phyloP scores from a whole-genome alignment of 2,888 invertebrate species.

The Atherix ibis region DNA sequence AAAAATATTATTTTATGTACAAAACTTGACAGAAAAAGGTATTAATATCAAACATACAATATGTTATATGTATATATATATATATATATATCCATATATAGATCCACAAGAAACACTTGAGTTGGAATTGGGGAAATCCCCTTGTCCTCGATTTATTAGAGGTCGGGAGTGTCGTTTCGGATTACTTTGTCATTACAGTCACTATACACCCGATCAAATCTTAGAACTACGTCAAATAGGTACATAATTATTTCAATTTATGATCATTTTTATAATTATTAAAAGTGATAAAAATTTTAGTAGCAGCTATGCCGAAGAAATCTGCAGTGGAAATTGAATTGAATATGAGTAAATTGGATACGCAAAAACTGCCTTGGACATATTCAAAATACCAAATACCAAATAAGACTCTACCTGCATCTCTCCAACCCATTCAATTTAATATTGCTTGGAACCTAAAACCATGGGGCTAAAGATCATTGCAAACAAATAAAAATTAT shows the following conservation, averaged over 20 bases:
- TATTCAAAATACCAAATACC: too few relatives aligned
- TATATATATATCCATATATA: conserved; percentile 3
- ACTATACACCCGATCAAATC: conserved; percentile 20
- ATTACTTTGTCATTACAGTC: conserved; percentile 22
- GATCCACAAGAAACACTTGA: conserved; percentile 12
- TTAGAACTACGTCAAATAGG: conserved; percentile 18
- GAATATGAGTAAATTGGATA: too few relatives aligned
- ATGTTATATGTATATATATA: not conserved
- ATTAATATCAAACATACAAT: not conserved
- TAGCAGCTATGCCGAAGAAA: too few relatives aligned
- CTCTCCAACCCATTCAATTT: too few relatives aligned
- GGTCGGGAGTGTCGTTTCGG: conserved; percentile 23
- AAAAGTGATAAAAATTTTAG: too few relatives aligned
- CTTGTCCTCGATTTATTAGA: conserved; percentile 19
- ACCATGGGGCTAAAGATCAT: too few relatives aligned
- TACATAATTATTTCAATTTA: conserved; percentile 10
- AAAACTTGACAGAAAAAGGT: not conserved
- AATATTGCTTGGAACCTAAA: too few relatives aligned
- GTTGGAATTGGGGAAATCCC: conserved; percentile 13
- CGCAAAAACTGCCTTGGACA: too few relatives aligned
- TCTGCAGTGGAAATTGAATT: too few relatives aligned
- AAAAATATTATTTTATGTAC: not conserved
- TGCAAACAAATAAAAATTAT: too few relatives aligned
- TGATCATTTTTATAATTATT: too few relatives aligned
- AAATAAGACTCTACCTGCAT: too few relatives aligned